A percentile compares a stretch with the other conserved stretches of the same genome.
Evolutionary conservation across 2,113 vertebrate genomes (phyloP).

Genomic region (Felis chaus): DNA sequence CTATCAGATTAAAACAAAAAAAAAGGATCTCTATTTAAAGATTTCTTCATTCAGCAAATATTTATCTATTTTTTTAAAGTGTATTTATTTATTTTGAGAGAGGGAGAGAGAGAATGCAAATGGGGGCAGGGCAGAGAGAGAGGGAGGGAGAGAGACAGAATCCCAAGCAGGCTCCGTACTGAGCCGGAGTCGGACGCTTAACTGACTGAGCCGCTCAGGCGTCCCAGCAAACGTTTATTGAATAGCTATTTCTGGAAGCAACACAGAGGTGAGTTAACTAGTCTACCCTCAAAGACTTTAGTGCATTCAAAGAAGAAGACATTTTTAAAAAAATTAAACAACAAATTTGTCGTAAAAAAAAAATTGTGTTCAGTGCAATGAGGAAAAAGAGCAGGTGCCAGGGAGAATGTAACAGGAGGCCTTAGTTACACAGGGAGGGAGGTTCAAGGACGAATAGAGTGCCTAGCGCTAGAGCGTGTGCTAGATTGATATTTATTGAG

Average conservation of each 20-base stretch:
- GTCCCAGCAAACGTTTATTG: background rate
- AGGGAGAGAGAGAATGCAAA: too few species aligned
- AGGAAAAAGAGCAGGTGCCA: background rate
- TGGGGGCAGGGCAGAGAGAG: too few species aligned
- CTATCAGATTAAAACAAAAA: background rate
- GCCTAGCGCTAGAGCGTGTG: background rate
- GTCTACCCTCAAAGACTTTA: background rate
- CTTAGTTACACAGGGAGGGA: background rate
- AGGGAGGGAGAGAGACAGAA: too few species aligned
- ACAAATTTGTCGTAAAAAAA: background rate
- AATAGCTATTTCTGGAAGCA: slow-evolving; percentile 5
- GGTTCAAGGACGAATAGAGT: background rate
- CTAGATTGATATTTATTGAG: background rate
- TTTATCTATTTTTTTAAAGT: background rate
- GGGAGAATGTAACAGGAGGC: background rate
- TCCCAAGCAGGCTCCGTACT: too few species aligned
- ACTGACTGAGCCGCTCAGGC: too few species aligned
- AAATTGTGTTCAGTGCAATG: background rate
- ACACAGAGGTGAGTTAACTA: background rate
- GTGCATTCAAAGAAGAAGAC: background rate
- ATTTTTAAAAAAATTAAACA: background rate
- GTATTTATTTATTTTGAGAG: too few species aligned
- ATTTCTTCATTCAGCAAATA: slow-evolving; percentile 54
- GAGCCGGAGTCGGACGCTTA: too few species aligned
- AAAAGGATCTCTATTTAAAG: background rate